phyloP scores from a whole-genome alignment of 2,113 vertebrate species.

The Tylochromis polylepis region DNA sequence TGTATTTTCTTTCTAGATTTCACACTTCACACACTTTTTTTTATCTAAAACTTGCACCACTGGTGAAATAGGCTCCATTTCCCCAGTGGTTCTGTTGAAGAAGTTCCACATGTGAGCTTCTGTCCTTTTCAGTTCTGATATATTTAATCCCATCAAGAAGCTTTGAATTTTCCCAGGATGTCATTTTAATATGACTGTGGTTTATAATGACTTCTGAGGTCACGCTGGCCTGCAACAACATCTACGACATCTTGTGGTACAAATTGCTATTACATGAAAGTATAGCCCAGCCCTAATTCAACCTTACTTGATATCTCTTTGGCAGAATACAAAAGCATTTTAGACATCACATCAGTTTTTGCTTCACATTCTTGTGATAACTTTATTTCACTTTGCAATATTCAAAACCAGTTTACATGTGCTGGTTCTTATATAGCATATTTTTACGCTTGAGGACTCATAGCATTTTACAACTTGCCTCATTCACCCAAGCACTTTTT shows the following conservation, averaged over 20 bases:
- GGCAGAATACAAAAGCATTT: background rate
- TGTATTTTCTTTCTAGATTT: background rate
- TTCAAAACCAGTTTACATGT: background rate
- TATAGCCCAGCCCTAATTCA: background rate
- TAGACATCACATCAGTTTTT: background rate
- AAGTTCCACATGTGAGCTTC: background rate
- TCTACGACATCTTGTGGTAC: background rate
- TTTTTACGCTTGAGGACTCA: background rate
- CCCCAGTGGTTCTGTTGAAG: background rate
- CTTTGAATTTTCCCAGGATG: background rate
- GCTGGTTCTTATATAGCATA: background rate
- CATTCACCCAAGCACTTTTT: background rate
- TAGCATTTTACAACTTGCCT: background rate
- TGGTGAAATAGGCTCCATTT: background rate
- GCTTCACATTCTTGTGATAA: accelerated
- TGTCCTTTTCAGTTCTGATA: too few relatives aligned
- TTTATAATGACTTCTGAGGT: background rate
- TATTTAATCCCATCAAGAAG: background rate
- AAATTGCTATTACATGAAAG: background rate
- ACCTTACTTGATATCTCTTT: background rate
- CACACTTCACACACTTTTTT: background rate
- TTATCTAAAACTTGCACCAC: background rate
- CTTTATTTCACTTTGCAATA: background rate
- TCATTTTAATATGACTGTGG: background rate
- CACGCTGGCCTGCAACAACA: background rate